Evolutionary conservation across 2,888 invertebrate species (phyloP).

Genomic region (Perdita meconis): DNA sequence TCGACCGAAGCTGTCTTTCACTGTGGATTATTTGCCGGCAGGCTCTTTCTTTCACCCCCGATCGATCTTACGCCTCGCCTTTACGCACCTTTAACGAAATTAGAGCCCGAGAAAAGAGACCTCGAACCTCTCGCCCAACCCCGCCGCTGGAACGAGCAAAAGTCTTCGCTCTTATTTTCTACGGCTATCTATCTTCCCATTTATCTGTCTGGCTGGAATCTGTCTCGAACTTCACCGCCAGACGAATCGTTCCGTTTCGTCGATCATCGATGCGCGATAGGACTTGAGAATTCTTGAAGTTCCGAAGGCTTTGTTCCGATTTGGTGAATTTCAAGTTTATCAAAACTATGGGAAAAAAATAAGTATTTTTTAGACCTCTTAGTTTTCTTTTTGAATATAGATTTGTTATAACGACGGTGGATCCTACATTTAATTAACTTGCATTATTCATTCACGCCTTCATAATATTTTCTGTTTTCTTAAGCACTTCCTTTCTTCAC

Average conservation of each 20-base stretch:
- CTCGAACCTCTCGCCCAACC: neutral
- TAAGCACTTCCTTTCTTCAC: too few relatives aligned
- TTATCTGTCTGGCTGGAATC: conserved; percentile 24
- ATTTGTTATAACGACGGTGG: too few relatives aligned
- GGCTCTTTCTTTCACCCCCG: conserved; percentile 21
- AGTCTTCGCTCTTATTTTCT: conserved; percentile 19
- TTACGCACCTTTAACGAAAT: conserved; percentile 23
- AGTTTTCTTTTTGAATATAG: too few relatives aligned
- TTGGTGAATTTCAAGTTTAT: too few relatives aligned
- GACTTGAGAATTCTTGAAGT: too few relatives aligned
- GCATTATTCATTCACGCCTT: too few relatives aligned
- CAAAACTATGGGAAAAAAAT: too few relatives aligned
- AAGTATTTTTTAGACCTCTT: too few relatives aligned
- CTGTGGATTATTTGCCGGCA: conserved; percentile 56
- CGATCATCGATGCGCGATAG: neutral
- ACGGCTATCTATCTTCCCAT: conserved; percentile 27
- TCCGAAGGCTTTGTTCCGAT: too few relatives aligned
- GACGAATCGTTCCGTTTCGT: neutral
- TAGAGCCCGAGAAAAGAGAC: conserved; percentile 37
- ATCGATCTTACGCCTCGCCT: conserved; percentile 46
- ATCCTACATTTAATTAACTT: too few relatives aligned
- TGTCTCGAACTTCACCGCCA: conserved; percentile 24
- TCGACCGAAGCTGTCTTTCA: conserved; percentile 60
- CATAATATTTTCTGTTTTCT: too few relatives aligned
- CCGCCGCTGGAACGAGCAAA: neutral